Base-by-base conservation (phyloP, 1,140 invertebrate genomes). In the Triops cancriformis region DNA sequence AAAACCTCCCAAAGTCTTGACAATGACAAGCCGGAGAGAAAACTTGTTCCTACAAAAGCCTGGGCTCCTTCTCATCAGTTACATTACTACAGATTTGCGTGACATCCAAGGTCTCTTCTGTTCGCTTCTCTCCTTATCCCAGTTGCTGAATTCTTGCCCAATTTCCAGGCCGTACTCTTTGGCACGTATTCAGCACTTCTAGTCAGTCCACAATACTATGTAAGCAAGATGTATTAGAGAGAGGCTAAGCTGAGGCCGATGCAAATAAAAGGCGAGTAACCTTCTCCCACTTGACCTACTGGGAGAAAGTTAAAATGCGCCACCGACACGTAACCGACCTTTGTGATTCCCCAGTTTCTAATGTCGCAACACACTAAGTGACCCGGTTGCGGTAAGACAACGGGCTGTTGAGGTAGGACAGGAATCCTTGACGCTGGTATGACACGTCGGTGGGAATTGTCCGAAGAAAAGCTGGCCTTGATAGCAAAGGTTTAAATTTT, bases 51-150 rank as follows among this genome's bases (percentile, higher is more conserved):
- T 64, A 37, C 31, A 7, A 37, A 37, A 37, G 31, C 31, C 31
- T 37, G 51, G 18, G 10, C 18, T 23, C 51, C 23, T 64, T 18
- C 51, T 64, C 51, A 64, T 64, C 51, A n/a, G 51, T 64, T 64
- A 64, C 51, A 18, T 64, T 64, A 64, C 51, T 64, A 64, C 51
- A 64, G 51, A 64, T 64, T 64, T 64, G 51, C 51, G 51, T 64
- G 51, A 64, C 51, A 64, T 64, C 51, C 51, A 64, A 23, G 51
- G 3, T 23, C 23, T 23, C 51, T 64, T n/a, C 23, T 64, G 51
- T 23, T 64, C 18, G 23, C 6, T 64, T 64, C 51, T 64, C 18
- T 18, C 14, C 51, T 23, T n/a, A 64, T 64, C 23, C 31, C 31
- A 37, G 2, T 37, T 37, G 31, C 31, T 37, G 31, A 37, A 37